Evolutionary conservation across 1,140 invertebrate genomes (phyloP), one percentile per base, ranked within the genome.

Genomic region (Listronotus oregonensis): DNA sequence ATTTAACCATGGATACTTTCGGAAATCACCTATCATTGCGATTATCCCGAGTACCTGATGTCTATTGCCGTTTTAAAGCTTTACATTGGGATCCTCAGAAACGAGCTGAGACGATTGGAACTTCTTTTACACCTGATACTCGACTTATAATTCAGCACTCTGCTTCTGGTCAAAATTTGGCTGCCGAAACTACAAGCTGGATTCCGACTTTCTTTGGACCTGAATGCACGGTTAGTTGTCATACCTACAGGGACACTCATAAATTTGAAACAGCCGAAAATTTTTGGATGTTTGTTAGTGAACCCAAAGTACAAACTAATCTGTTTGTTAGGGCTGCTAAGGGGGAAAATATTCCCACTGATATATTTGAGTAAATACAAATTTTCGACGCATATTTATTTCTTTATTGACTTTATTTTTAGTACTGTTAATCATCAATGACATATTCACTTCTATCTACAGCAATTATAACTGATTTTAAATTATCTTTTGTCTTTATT

Each of bases 21-120:
- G 68, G 68, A 5, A 21, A 43, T 7, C 64, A 59, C 49, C 42
- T 70, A 54, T 52, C 55, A 11, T 27, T 70, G n/a, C 56, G 66
- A 14, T 43, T 77, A 31, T 74, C 72, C 9, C 57, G 70, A 55
- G 55, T 63, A 49, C 67, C 74, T 2, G 75, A 78, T 67, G 60
- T 74, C 34, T 78, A 77, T 59, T 76, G 74, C 27, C 64, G 75
- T 11, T 78, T 78, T 46, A 78, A 77, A 62, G 63, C 77, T 17
- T 57, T 73, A 0, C 72, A 76, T 61, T 70, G 70, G 64, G 60
- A 75, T 66, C 71, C 73, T 5, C 57, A 71, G 47, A 62, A 61
- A 14, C 56, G 77, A 2, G 51, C 65, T 27, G 73, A 78, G 66
- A 72, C 75, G 6, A 42, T 37, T 11, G 77, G 77, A 12, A 72